Evolutionary conservation across 2,888 invertebrate genomes (phyloP).

Genomic region (Gandaritis pyraliata): DNA sequence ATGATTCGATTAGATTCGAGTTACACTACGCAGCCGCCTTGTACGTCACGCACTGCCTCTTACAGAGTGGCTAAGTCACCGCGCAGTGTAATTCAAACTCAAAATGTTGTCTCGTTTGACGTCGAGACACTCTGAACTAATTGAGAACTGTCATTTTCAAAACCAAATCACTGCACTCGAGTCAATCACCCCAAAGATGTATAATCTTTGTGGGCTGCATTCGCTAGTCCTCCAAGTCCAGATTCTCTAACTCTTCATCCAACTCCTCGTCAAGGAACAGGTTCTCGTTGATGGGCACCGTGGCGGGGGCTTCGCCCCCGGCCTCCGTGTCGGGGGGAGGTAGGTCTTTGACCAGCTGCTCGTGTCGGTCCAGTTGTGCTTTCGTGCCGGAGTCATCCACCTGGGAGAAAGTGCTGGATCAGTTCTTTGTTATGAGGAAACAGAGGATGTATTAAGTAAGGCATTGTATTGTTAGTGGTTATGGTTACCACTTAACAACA

Average conservation of each 20-base stretch:
- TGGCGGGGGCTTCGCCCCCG: conserved; percentile 71
- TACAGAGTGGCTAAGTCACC: too few relatives aligned
- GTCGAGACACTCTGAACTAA: background rate
- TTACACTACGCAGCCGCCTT: too few relatives aligned
- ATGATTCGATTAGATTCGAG: too few relatives aligned
- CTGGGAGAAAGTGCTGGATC: conserved; percentile 59
- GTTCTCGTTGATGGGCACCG: conserved; percentile 95
- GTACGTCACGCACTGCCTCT: too few relatives aligned
- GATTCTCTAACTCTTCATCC: conserved; percentile 92
- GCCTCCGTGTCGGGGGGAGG: conserved; percentile 23
- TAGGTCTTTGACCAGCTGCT: conserved; percentile 69
- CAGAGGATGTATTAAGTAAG: too few relatives aligned
- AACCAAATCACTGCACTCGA: conserved; percentile 8
- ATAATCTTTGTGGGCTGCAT: conserved; percentile 11
- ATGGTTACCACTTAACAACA: too few relatives aligned
- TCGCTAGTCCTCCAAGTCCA: conserved; percentile 87
- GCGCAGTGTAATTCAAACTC: background rate
- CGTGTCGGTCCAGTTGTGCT: conserved; percentile 87
- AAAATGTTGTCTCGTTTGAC: too few relatives aligned
- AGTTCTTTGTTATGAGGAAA: too few relatives aligned
- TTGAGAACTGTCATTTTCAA: background rate
- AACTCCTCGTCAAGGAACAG: conserved; percentile 95
- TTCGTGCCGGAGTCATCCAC: conserved; percentile 91
- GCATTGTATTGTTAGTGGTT: too few relatives aligned
- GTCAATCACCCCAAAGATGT: conserved; percentile 9